Evolutionary conservation across 2,888 invertebrate genomes (phyloP).

Genomic region (Cheilosia vulpina): DNA sequence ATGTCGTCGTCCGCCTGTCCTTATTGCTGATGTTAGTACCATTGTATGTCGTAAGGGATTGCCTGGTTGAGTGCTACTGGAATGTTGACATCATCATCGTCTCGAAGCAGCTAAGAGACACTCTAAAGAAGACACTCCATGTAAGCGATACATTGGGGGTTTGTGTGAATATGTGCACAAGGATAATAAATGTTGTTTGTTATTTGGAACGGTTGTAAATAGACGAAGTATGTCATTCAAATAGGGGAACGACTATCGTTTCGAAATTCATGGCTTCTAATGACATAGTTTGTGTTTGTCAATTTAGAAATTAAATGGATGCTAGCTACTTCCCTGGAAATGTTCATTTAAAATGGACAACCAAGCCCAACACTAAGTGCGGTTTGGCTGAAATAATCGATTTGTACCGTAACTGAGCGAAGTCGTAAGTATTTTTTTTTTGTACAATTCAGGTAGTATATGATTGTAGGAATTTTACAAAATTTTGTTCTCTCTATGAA

Average conservation of each 20-base stretch:
- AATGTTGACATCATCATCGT: constrained; percentile 53
- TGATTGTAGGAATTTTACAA: no score
- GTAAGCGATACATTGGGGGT: constrained; percentile 50
- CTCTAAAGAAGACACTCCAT: constrained; percentile 32
- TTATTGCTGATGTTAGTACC: background rate
- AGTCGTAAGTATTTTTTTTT: background rate
- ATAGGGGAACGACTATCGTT: constrained; percentile 28
- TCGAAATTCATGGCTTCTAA: constrained; percentile 62
- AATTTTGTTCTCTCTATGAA: no score
- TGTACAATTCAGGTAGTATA: no score
- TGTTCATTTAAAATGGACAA: constrained; percentile 41
- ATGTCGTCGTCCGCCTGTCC: constrained; percentile 34
- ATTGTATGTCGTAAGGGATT: constrained; percentile 43
- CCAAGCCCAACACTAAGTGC: background rate
- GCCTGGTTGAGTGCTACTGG: constrained; percentile 34
- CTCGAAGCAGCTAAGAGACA: constrained; percentile 43
- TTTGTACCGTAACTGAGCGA: background rate
- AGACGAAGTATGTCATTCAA: constrained; percentile 51
- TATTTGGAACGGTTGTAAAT: constrained; percentile 47
- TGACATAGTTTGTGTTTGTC: constrained; percentile 64
- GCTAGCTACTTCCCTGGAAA: constrained; percentile 37
- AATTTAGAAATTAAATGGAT: constrained; percentile 52
- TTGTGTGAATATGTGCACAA: constrained; percentile 14
- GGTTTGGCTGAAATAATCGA: background rate
- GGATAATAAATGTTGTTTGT: constrained; percentile 67